A percentile compares a stretch with the other conserved stretches of the same genome.
phyloP scores from a whole-genome alignment of 2,113 vertebrate species.

The Syngnathus typhle region DNA sequence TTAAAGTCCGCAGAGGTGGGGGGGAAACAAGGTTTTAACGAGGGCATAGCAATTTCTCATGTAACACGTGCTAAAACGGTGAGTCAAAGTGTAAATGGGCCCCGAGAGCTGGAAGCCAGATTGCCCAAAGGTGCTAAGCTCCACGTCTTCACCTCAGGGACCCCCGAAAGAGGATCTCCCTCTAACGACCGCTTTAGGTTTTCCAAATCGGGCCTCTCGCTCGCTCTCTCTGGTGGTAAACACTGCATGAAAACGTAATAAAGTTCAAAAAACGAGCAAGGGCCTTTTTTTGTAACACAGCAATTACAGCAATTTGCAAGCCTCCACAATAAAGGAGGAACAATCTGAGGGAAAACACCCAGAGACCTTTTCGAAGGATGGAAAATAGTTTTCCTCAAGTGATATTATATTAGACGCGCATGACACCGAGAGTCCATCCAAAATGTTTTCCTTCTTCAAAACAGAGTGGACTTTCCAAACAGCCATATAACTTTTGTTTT shows the following conservation, averaged over 20 bases:
- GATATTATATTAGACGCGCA: constrained; percentile 2
- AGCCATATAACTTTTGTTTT: not conserved
- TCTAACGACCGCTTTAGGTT: not conserved
- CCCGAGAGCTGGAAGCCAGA: constrained; percentile 37
- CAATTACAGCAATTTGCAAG: constrained; percentile 74
- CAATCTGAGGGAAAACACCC: not conserved
- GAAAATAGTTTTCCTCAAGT: not conserved
- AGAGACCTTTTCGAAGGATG: not conserved
- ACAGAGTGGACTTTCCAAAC: not conserved
- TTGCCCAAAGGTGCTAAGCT: constrained; percentile 24
- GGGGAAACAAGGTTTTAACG: not conserved
- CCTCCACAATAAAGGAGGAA: constrained; percentile 58
- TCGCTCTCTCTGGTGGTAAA: constrained; percentile 47
- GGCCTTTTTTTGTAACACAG: constrained; percentile 54
- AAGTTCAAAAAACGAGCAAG: constrained; percentile 41
- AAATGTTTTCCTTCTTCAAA: constrained; percentile 22
- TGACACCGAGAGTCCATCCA: not conserved
- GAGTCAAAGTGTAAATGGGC: constrained; percentile 65
- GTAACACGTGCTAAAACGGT: constrained; percentile 13
- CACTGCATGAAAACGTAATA: constrained; percentile 47
- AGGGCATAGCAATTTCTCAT: not conserved
- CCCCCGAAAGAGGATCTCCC: constrained; percentile 29
- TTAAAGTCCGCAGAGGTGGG: not conserved
- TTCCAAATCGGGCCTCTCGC: constrained; percentile 13
- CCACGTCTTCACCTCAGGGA: constrained; percentile 26